phyloP scores from a whole-genome alignment of 2,888 invertebrate genomes.

The Lymantria dispar region DNA sequence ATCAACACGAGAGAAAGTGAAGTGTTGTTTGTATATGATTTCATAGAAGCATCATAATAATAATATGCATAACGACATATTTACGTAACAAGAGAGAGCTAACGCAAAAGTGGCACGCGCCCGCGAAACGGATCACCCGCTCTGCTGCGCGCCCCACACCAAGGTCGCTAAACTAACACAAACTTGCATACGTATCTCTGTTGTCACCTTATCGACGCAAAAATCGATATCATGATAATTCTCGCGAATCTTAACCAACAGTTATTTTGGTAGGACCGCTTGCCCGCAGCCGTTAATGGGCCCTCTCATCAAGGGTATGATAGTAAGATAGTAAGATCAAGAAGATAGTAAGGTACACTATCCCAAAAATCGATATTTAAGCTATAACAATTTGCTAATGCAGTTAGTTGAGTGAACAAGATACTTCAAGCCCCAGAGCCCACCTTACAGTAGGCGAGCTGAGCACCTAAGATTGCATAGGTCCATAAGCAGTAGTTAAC shows the following conservation, averaged over 20 bases:
- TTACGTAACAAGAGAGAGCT: conserved; percentile 82
- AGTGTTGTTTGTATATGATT: not conserved
- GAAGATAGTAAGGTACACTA: too few relatives aligned
- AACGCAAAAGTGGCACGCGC: conserved; percentile 73
- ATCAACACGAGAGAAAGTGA: conserved; percentile 36
- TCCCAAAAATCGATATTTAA: too few relatives aligned
- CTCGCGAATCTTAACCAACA: not conserved
- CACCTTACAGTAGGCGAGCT: too few relatives aligned
- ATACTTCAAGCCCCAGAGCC: too few relatives aligned
- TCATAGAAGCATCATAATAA: conserved; percentile 73
- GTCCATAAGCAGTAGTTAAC: too few relatives aligned
- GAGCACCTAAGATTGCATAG: too few relatives aligned
- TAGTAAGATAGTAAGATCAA: too few relatives aligned
- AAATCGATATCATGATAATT: not conserved
- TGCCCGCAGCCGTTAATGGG: too few relatives aligned
- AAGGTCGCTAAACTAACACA: conserved; percentile 52
- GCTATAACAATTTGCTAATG: too few relatives aligned
- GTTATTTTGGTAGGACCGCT: too few relatives aligned
- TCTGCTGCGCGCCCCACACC: conserved; percentile 53
- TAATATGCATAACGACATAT: conserved; percentile 78
- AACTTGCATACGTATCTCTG: conserved; percentile 20
- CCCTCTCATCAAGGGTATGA: too few relatives aligned
- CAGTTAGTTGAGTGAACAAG: too few relatives aligned
- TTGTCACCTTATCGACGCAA: conserved; percentile 28
- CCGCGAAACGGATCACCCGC: conserved; percentile 67